A percentile compares a stretch with the other conserved stretches of the same genome.
Conservation (phyloP, 2,888 invertebrate species). For the Ametastegia equiseti region DNA sequence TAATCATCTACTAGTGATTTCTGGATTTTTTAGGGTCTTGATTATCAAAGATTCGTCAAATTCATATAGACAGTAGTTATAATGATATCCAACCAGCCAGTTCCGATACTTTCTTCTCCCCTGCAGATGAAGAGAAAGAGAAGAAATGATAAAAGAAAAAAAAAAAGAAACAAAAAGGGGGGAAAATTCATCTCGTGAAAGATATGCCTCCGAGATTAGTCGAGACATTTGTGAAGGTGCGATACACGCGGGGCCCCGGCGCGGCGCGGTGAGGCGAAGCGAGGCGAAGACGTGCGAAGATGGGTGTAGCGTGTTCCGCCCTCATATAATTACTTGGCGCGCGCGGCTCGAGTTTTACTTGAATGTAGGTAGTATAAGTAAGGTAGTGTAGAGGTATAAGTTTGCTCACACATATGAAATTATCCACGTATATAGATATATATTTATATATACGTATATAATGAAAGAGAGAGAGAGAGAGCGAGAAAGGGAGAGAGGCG, state of each 20-base stretch:
- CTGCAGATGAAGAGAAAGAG: too few species aligned
- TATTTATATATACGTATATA: too few species aligned
- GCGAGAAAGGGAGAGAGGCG: too few species aligned
- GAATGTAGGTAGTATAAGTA: conserved; percentile 6
- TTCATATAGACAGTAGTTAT: too few species aligned
- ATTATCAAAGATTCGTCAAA: too few species aligned
- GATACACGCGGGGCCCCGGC: too few species aligned
- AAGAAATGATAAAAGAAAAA: neutral
- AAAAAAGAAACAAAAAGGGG: too few species aligned
- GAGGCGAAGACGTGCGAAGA: conserved; percentile 46
- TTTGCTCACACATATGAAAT: neutral
- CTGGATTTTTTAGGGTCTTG: too few species aligned
- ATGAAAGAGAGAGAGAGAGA: too few species aligned
- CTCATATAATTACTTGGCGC: conserved; percentile 71
- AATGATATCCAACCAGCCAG: too few species aligned
- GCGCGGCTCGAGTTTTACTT: conserved; percentile 52
- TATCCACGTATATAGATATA: neutral
- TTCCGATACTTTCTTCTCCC: too few species aligned
- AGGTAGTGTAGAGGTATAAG: neutral
- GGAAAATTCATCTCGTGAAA: neutral
- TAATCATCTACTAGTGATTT: too few species aligned
- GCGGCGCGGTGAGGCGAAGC: conserved; percentile 5
- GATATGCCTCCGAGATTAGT: conserved; percentile 33
- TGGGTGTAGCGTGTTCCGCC: conserved; percentile 66
- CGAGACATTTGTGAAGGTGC: conserved; percentile 2